Evolutionary conservation across 1,140 invertebrate species (phyloP), one percentile per base, ranked within the genome.

Genomic region (Whitmania pigra): DNA sequence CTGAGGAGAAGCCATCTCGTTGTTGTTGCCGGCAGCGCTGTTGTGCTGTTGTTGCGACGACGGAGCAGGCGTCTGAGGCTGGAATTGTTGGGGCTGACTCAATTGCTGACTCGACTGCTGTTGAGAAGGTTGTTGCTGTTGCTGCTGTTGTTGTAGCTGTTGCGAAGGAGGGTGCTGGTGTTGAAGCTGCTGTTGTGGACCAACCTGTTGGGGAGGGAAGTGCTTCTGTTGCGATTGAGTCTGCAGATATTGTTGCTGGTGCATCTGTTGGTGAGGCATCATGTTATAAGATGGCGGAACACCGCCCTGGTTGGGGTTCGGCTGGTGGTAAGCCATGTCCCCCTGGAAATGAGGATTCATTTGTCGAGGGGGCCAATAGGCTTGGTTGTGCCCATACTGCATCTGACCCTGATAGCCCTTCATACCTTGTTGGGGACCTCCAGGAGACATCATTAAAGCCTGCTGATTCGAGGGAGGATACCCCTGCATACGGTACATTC

Each of bases 181-280:
- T n/a, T 63, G 57, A 63, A 31, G 53, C 43, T 49, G 53, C 29
- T 70, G 69, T 63, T 75, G 75, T 54, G 66, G 74, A 6, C 67
- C 53, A n/a, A 53, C 71, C 25, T 69, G 70, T 22, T 67, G 70
- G n/a, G 72, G 72, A 18, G 60, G 72, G 53, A 55, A 74, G 18
- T 55, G 77, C 73, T 60, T 74, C 53, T 68, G 74, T 76, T 57
- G 76, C 68, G 53, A 73, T 60, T 29, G 68, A 63, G 76, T 77
- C 11, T 69, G 73, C 67, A 29, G 36, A 31, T 73, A 49, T 25
- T 71, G 69, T 25, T 71, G 43, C 43, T 49, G 69, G 20, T 60
- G 57, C 71, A 71, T 67, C n/a, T 68, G 73, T 17, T 40, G 73
- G n/a, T 55, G 43, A 17, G 36, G 49, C 70, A 74, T 66, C 53